phyloP scores from a whole-genome alignment of 2,797 vertebrate genomes.

The Rhyacichthys aspro region DNA sequence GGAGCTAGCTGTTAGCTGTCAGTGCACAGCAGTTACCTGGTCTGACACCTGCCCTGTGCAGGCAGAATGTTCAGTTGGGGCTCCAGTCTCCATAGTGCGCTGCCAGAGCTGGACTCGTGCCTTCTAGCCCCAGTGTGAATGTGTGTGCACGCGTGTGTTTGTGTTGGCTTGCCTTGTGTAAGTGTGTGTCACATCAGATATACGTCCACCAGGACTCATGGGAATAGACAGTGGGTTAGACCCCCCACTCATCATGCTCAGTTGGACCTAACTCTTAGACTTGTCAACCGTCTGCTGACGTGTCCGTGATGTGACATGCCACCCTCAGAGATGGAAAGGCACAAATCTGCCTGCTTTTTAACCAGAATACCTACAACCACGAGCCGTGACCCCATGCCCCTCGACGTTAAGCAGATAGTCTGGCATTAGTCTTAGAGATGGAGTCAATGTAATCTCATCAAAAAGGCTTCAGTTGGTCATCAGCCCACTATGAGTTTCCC shows the following conservation, averaged over 20 bases:
- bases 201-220: slow-evolving; percentile 49
- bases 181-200: slow-evolving; percentile 46
- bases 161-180: slow-evolving; percentile 41
- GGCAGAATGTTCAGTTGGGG: slow-evolving; percentile 44
- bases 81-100: slow-evolving; percentile 30
- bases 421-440: slow-evolving; percentile 30
- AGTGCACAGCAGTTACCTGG: slow-evolving; percentile 40
- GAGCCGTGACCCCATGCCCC: slow-evolving; percentile 37
- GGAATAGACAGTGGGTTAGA: slow-evolving; percentile 54
- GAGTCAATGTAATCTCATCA: slow-evolving; percentile 46
- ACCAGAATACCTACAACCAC: slow-evolving; percentile 9
- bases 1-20: slow-evolving; percentile 34
- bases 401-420: slow-evolving; percentile 44
- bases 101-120: slow-evolving; percentile 34
- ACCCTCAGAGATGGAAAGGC: slow-evolving; percentile 42
- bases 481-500: slow-evolving; percentile 18
- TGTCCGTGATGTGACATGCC: slow-evolving; percentile 55
- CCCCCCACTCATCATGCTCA: slow-evolving; percentile 40
- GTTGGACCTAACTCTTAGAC: slow-evolving; percentile 60
- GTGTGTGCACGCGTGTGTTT: slow-evolving; percentile 25
- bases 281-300: slow-evolving; percentile 58
- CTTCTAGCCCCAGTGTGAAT: slow-evolving; percentile 16
- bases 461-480: slow-evolving; percentile 26
- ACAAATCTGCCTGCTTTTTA: slow-evolving; percentile 47
- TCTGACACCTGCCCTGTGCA: slow-evolving; percentile 58